Conservation (phyloP, 2,797 vertebrate genomes). For the Euthynnus affinis region DNA sequence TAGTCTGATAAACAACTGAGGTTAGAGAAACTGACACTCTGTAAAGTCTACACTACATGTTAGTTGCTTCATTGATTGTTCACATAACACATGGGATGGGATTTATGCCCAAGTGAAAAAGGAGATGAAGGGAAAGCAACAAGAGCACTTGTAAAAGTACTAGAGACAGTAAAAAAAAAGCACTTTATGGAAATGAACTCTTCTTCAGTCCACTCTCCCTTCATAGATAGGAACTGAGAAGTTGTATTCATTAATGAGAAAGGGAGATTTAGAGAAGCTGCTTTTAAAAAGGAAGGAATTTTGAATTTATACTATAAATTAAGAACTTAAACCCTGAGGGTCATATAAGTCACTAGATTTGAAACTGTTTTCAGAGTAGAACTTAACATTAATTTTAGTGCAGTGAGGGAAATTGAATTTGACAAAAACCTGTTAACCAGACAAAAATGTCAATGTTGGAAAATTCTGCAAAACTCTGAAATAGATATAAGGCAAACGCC, state of each 20-base stretch:
- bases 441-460: no score
- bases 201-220: no score
- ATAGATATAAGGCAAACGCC: no score
- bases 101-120: neutral
- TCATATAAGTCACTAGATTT: neutral
- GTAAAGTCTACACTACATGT: neutral
- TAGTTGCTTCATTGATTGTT: neutral
- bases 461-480: no score
- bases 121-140: neutral
- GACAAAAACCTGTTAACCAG: no score
- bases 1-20: neutral
- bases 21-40: neutral
- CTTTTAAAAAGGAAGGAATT: neutral
- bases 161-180: neutral
- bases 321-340: neutral
- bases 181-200: neutral
- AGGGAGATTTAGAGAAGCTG: neutral
- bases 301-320: neutral
- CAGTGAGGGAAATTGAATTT: no score
- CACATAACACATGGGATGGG: neutral
- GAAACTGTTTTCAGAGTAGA: neutral
- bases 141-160: neutral
- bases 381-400: neutral
- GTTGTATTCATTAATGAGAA: neutral
- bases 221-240: neutral